Conservation (phyloP, 2,888 invertebrate species). For the Orthosia cruda region DNA sequence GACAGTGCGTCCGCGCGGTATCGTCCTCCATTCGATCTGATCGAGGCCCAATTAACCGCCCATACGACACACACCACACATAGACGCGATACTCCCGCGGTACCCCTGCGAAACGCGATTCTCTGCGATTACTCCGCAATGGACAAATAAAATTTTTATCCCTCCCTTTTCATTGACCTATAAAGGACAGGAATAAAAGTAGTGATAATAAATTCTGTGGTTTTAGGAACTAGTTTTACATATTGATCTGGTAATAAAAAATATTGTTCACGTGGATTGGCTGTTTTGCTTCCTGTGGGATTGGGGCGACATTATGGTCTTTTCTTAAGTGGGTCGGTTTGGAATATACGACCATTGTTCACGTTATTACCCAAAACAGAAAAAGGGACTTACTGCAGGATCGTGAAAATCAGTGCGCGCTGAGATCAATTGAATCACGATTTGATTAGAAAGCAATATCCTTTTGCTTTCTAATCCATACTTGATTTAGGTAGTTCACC, state of each 20-base stretch:
- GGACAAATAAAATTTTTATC: slow-evolving; percentile 65
- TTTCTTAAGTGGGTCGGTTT: background rate
- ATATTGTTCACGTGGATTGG: slow-evolving; percentile 43
- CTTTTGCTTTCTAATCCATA: background rate
- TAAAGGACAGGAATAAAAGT: slow-evolving; percentile 65
- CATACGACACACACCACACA: slow-evolving; percentile 48
- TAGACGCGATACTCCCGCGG: slow-evolving; percentile 23
- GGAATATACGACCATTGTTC: background rate
- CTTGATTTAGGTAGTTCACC: too few relatives aligned
- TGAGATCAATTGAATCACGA: too few relatives aligned
- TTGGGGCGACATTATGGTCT: background rate
- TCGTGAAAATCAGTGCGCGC: background rate
- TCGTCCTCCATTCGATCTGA: slow-evolving; percentile 73
- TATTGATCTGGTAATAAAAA: slow-evolving; percentile 60
- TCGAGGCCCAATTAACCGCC: slow-evolving; percentile 81
- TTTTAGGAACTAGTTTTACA: slow-evolving; percentile 67
- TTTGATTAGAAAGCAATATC: too few relatives aligned
- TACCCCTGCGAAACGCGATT: slow-evolving; percentile 36
- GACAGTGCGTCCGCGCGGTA: slow-evolving; percentile 61
- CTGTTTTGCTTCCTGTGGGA: slow-evolving; percentile 15
- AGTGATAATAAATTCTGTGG: slow-evolving; percentile 65
- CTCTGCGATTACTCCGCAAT: slow-evolving; percentile 56
- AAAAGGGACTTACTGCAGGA: background rate
- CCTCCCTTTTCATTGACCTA: slow-evolving; percentile 68
- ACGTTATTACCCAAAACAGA: background rate